Evolutionary conservation across 1,140 invertebrate species (phyloP).

Genomic region (Macrostomum lignano): DNA sequence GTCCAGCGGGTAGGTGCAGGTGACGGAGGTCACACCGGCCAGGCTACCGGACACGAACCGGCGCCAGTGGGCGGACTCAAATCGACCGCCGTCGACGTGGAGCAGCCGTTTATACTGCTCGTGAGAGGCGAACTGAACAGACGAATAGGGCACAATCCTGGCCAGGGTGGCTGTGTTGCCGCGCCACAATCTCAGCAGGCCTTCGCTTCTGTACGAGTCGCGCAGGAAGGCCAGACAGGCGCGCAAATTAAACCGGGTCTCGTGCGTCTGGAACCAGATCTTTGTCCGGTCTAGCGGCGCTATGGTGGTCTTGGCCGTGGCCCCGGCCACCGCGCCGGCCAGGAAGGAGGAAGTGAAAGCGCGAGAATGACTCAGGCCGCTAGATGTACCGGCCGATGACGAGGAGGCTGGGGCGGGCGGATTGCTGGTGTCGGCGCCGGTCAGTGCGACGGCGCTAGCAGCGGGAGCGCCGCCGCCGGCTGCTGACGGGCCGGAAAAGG

Average conservation of each 20-base stretch:
- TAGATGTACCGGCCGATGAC: too few species aligned
- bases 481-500: too few species aligned
- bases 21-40: slow-evolving; percentile 60
- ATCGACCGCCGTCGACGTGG: slow-evolving; percentile 33
- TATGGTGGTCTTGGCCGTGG: slow-evolving; percentile 70
- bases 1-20: slow-evolving; percentile 75
- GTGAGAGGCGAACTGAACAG: slow-evolving; percentile 79
- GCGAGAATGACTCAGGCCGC: too few species aligned
- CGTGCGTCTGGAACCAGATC: slow-evolving; percentile 67
- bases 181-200: slow-evolving; percentile 56
- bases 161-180: slow-evolving; percentile 94
- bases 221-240: slow-evolving; percentile 37
- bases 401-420: too few species aligned
- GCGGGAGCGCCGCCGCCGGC: too few species aligned
- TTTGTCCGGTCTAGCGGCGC: slow-evolving; percentile 85
- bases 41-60: slow-evolving; percentile 58
- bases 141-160: slow-evolving; percentile 74
- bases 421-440: too few species aligned
- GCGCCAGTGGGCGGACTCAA: slow-evolving; percentile 9
- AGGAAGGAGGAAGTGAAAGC: slow-evolving; percentile 20
- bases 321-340: slow-evolving; percentile 36
- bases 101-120: slow-evolving; percentile 73
- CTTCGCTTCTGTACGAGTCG: slow-evolving; percentile 39
- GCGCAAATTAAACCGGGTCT: slow-evolving; percentile 1
- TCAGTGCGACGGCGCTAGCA: too few species aligned